Conservation (phyloP, 2,888 invertebrate genomes). For the Prosopocoilus inquinatus region DNA sequence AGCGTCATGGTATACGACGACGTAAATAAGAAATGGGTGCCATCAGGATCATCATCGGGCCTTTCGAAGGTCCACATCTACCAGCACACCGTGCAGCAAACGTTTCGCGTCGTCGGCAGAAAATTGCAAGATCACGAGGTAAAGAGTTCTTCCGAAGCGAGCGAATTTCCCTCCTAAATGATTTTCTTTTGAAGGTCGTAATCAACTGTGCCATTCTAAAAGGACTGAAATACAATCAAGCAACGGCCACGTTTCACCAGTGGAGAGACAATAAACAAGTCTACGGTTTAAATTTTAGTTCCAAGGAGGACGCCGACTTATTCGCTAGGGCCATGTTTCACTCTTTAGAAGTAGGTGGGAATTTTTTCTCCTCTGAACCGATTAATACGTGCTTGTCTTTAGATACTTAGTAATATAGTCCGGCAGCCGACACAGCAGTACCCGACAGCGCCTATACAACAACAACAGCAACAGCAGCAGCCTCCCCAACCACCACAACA, state of each 20-base stretch:
- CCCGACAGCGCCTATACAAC: constrained; percentile 33
- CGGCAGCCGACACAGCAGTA: constrained; percentile 38
- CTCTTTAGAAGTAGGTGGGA: constrained; percentile 77
- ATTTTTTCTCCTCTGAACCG: constrained; percentile 13
- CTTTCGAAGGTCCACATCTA: constrained; percentile 98
- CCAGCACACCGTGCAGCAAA: constrained; percentile 93
- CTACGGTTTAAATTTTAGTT: constrained; percentile 96
- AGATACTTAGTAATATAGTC: constrained; percentile 62
- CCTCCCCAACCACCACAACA: constrained; percentile 46
- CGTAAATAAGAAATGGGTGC: constrained; percentile 93
- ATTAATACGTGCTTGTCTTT: constrained; percentile 16
- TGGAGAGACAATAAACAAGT: constrained; percentile 97
- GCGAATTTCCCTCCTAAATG: background rate
- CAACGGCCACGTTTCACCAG: constrained; percentile 97
- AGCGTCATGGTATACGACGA: constrained; percentile 99
- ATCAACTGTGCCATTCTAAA: constrained; percentile 97
- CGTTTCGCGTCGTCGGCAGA: constrained; percentile 95
- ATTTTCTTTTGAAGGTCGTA: constrained; percentile 70
- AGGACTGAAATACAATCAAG: constrained; percentile 98
- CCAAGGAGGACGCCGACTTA: constrained; percentile 92
- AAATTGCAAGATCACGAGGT: constrained; percentile 95
- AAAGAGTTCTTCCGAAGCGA: constrained; percentile 24
- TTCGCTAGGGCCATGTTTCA: constrained; percentile 96
- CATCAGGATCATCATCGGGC: constrained; percentile 89
- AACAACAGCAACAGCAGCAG: constrained; percentile 49